Percentiles rank a stretch among this genome's conserved stretches.
phyloP scores from a whole-genome alignment of 1,140 invertebrate species.

The Anagrus nilaparvatae region DNA sequence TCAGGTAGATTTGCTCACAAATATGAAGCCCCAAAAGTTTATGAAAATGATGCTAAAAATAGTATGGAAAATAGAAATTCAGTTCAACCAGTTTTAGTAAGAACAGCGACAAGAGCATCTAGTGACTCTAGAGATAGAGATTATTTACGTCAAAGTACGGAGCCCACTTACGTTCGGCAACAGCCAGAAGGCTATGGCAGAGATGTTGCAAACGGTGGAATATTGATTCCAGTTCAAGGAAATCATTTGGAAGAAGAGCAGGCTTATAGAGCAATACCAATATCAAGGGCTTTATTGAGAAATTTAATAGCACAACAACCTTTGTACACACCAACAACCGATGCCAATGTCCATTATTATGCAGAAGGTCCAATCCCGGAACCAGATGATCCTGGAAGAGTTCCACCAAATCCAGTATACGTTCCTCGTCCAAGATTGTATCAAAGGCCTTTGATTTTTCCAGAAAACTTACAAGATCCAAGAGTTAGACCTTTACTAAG shows the following conservation, averaged over 20 bases:
- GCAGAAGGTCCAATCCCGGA: slow-evolving; percentile 25
- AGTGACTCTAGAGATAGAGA: slow-evolving; percentile 25
- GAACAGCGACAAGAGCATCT: slow-evolving; percentile 19
- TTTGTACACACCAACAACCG: slow-evolving; percentile 28
- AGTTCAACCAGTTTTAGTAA: slow-evolving; percentile 28
- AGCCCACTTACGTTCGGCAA: slow-evolving; percentile 30
- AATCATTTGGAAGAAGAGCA: slow-evolving; percentile 28
- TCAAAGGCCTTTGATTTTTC: slow-evolving; percentile 24
- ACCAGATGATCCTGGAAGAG: slow-evolving; percentile 21
- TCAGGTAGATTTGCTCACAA: slow-evolving; percentile 35
- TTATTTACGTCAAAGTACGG: slow-evolving; percentile 25
- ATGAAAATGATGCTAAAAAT: slow-evolving; percentile 24
- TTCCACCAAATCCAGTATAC: slow-evolving; percentile 21
- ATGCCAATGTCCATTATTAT: slow-evolving; percentile 34
- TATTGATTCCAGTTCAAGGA: slow-evolving; percentile 23
- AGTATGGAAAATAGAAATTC: slow-evolving; percentile 27
- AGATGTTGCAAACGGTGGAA: slow-evolving; percentile 25
- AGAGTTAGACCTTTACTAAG: slow-evolving; percentile 20
- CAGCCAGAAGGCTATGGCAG: slow-evolving; percentile 28
- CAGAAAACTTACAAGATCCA: slow-evolving; percentile 20
- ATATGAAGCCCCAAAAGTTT: slow-evolving; percentile 23
- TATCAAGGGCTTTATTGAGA: slow-evolving; percentile 27
- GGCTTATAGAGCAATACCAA: slow-evolving; percentile 26
- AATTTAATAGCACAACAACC: slow-evolving; percentile 25
- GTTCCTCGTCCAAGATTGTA: slow-evolving; percentile 23